Conservation (phyloP, 2,888 invertebrate genomes). For the Nowickia ferox region DNA sequence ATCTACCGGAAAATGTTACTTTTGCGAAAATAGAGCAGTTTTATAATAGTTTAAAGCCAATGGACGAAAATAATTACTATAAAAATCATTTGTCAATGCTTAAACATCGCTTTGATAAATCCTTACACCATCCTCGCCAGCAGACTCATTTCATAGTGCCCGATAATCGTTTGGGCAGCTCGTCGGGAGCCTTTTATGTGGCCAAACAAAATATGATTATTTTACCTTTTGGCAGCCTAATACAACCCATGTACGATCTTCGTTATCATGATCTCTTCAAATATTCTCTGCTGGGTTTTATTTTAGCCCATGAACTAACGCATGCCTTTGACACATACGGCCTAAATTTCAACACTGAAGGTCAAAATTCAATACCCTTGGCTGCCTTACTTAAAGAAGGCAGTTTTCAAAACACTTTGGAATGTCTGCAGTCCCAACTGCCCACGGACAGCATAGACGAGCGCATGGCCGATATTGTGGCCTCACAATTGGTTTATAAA, state of each 20-base stretch:
- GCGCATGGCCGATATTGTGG: constrained; percentile 47
- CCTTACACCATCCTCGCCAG: neutral
- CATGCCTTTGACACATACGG: constrained; percentile 77
- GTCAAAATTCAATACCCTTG: neutral
- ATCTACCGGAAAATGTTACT: constrained; percentile 70
- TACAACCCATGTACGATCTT: constrained; percentile 72
- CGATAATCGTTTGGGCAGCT: constrained; percentile 62
- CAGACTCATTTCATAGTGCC: constrained; percentile 15
- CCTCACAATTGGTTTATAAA: constrained; percentile 5
- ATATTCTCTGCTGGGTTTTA: constrained; percentile 77
- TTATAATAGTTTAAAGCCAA: constrained; percentile 68
- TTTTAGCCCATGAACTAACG: constrained; percentile 78
- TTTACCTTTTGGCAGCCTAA: constrained; percentile 77
- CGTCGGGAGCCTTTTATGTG: constrained; percentile 76
- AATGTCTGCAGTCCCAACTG: constrained; percentile 29
- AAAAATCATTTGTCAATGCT: constrained; percentile 58
- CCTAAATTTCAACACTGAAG: constrained; percentile 50
- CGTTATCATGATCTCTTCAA: neutral
- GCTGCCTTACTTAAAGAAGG: constrained; percentile 72
- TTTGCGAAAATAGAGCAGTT: constrained; percentile 67
- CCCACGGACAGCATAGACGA: constrained; percentile 33
- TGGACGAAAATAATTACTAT: constrained; percentile 64
- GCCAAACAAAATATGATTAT: constrained; percentile 76
- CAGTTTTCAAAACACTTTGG: neutral
- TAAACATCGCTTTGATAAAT: constrained; percentile 28